Base-by-base conservation (phyloP, 2,888 invertebrate species). In the Agonopterix alstromeriana region DNA sequence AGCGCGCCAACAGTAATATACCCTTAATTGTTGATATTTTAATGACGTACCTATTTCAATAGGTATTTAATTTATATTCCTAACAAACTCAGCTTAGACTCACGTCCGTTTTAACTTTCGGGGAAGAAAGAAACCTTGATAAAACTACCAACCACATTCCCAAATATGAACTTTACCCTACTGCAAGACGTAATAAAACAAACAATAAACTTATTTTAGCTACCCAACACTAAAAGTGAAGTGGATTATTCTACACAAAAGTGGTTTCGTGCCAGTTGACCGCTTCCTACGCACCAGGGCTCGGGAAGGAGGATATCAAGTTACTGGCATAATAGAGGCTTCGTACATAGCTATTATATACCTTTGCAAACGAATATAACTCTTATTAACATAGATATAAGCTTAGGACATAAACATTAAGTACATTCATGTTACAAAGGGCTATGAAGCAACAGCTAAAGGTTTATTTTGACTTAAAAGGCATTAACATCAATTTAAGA, bases 211-310 rank as follows among this genome's bases (percentile, higher is more conserved):
- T 17, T n/a, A n/a, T n/a, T n/a, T n/a, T 3, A 38, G 38, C n/a
- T 27, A 27, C 27, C 27, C 7, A 27, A 27, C 27, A 27, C 27
- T 27, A 27, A 27, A 27, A 27, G 27, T 27, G 27, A 27, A 27
- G 27, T 27, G 27, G 27, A 27, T 27, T 27, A 38, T 38, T 38
- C 10, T 38, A 38, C 38, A 27, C 27, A 27, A 27, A 27, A 27
- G 38, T 27, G 57, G 72, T 72, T 75, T 76, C 73, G 73, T 72
- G 70, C 62, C 73, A 72, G 69, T 71, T 72, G 77, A 72, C 72
- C 76, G 77, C 81, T 69, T 79, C 83, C 82, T 82, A 81, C 85
- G 78, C 83, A 66, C 59, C 54, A 57, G 54, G 55, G 51, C 56
- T n/a, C 10, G 11, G 42, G 42, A 42, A 42, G 42, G 59, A 54